A percentile compares a stretch with the other conserved stretches of the same genome.
phyloP scores from a whole-genome alignment of 1,140 invertebrate species.

The Zeugodacus cucurbitae region DNA sequence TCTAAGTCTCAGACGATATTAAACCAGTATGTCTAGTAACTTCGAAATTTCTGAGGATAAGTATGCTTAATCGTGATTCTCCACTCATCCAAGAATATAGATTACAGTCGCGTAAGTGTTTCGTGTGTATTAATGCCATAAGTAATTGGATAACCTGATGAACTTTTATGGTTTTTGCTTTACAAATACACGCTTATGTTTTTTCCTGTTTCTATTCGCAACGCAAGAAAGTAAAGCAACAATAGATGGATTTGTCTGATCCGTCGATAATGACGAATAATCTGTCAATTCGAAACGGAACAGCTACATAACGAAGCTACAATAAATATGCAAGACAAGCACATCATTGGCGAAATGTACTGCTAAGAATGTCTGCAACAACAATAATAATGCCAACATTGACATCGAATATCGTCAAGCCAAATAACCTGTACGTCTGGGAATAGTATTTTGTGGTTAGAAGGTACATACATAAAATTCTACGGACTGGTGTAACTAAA shows the following conservation, averaged over 20 bases:
- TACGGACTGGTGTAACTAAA: neutral
- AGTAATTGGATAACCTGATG: slow-evolving; percentile 8
- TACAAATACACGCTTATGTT: neutral
- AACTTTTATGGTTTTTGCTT: neutral
- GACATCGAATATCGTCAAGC: neutral
- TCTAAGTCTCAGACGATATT: too few species aligned
- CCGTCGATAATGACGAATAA: slow-evolving; percentile 6
- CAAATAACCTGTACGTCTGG: neutral
- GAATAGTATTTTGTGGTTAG: slow-evolving; percentile 20
- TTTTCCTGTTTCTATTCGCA: neutral
- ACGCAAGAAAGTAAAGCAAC: neutral
- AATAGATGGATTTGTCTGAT: neutral
- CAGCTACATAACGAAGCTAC: neutral
- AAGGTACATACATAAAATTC: neutral
- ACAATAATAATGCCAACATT: neutral
- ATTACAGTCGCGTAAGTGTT: too few species aligned
- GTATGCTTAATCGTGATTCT: too few species aligned
- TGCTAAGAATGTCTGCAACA: neutral
- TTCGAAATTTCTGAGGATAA: too few species aligned
- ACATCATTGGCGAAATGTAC: neutral
- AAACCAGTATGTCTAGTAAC: too few species aligned
- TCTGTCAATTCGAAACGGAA: neutral
- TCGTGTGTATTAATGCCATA: neutral
- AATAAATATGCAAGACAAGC: slow-evolving; percentile 15
- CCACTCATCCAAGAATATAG: too few species aligned